Percentiles rank a stretch among this genome's conserved stretches.
phyloP scores from a whole-genome alignment of 2,888 invertebrate genomes.

The Vesta saturnalis region DNA sequence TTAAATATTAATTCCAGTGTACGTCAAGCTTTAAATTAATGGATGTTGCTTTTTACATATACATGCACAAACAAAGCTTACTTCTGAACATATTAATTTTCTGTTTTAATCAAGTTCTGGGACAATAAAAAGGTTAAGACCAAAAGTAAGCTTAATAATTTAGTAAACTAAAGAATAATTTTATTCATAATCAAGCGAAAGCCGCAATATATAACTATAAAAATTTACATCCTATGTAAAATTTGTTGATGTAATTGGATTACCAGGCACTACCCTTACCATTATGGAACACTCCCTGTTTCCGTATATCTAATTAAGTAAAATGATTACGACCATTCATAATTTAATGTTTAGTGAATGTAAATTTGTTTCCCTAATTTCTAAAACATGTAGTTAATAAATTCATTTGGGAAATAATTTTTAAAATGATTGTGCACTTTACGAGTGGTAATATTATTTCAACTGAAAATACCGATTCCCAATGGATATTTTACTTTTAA shows the following conservation, averaged over 20 bases:
- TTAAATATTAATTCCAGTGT: conserved; percentile 1
- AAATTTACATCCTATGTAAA: conserved; percentile 17
- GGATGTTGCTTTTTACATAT: not conserved
- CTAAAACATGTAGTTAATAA: conserved; percentile 4
- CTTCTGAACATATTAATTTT: not conserved
- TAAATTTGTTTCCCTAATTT: conserved; percentile 19
- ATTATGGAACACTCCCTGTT: conserved; percentile 27
- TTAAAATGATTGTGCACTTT: not conserved
- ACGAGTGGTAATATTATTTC: not conserved
- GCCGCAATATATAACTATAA: not conserved
- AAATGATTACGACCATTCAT: conserved; percentile 22
- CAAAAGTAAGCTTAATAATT: not conserved
- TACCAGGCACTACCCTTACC: conserved; percentile 18
- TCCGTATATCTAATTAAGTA: conserved; percentile 25
- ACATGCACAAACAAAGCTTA: not conserved
- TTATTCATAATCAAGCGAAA: not conserved
- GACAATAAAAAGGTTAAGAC: not conserved
- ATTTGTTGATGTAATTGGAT: conserved; percentile 23
- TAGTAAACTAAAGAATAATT: not conserved
- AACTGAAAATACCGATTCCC: not conserved
- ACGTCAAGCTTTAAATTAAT: not conserved
- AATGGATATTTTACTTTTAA: not conserved
- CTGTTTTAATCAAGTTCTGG: not conserved
- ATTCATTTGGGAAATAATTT: conserved; percentile 12
- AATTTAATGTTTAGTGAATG: conserved; percentile 22